phyloP scores from a whole-genome alignment of 2,888 invertebrate species.

The Melanostoma mellinum region DNA sequence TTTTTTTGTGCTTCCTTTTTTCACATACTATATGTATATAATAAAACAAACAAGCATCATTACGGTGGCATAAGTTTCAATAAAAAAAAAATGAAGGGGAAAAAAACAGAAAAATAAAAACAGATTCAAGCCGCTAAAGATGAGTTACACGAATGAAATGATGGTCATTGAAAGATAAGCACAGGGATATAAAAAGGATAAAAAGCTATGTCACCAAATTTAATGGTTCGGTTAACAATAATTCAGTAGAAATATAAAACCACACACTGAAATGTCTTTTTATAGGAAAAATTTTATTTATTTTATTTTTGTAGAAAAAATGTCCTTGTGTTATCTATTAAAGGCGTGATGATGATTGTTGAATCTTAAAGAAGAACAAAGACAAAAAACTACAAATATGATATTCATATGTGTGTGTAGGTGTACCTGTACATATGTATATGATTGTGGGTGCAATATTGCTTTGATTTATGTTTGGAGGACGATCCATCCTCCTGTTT shows the following conservation, averaged over 20 bases:
- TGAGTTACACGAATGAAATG: constrained; percentile 57
- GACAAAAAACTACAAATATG: background rate
- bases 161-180: constrained; percentile 73
- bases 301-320: background rate
- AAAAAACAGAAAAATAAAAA: constrained; percentile 1
- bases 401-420: constrained; percentile 26
- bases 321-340: constrained; percentile 34
- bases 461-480: constrained; percentile 65
- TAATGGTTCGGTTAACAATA: constrained; percentile 72
- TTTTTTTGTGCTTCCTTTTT: constrained; percentile 8
- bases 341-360: constrained; percentile 62
- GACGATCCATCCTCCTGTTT: constrained; percentile 19
- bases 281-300: constrained; percentile 1
- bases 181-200: constrained; percentile 70
- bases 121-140: constrained; percentile 44
- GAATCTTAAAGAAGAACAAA: background rate
- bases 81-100: constrained; percentile 20
- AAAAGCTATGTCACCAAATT: constrained; percentile 69
- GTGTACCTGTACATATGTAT: constrained; percentile 15
- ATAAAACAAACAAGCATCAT: constrained; percentile 39
- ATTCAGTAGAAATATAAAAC: constrained; percentile 51
- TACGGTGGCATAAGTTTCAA: constrained; percentile 42
- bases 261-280: constrained; percentile 13
- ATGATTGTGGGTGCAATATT: constrained; percentile 60
- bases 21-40: constrained; percentile 3